phyloP scores from a whole-genome alignment of 1,140 invertebrate genomes.

The Listronotus oregonensis region DNA sequence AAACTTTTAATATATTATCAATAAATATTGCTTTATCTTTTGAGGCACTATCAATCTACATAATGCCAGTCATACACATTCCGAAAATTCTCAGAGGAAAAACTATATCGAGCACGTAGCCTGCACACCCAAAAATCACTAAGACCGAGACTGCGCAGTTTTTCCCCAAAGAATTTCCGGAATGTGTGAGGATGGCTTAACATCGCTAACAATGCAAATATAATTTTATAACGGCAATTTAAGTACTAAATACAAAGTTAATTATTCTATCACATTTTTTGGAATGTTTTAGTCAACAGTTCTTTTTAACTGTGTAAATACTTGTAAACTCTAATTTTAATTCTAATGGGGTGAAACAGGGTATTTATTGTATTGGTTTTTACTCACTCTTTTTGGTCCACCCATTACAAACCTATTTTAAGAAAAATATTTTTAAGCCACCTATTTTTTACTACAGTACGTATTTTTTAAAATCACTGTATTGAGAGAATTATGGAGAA shows the following conservation, averaged over 20 bases:
- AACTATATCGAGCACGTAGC: too few relatives aligned
- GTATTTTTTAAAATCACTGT: too few relatives aligned
- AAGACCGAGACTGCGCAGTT: too few relatives aligned
- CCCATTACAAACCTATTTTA: neutral
- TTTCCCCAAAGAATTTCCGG: too few relatives aligned
- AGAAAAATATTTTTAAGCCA: neutral
- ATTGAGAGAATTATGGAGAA: too few relatives aligned
- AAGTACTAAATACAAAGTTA: conserved; percentile 23
- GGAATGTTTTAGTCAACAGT: conserved; percentile 19
- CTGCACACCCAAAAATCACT: too few relatives aligned
- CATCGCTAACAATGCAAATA: conserved; percentile 10
- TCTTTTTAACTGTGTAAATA: conserved; percentile 1
- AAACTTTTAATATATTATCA: conserved; percentile 5
- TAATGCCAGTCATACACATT: too few relatives aligned
- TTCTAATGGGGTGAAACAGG: conserved; percentile 1
- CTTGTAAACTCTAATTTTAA: neutral
- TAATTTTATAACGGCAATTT: conserved; percentile 6
- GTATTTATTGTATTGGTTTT: conserved; percentile 4
- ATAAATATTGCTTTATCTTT: conserved; percentile 7
- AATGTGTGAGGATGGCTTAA: too few relatives aligned
- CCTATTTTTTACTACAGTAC: too few relatives aligned
- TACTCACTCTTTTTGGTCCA: conserved; percentile 11
- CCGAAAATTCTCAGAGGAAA: too few relatives aligned
- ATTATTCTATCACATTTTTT: conserved; percentile 30
- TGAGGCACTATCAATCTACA: conserved; percentile 16